Evolutionary conservation across 2,797 vertebrate genomes (phyloP).

Genomic region (Rhodeus uyekii): DNA sequence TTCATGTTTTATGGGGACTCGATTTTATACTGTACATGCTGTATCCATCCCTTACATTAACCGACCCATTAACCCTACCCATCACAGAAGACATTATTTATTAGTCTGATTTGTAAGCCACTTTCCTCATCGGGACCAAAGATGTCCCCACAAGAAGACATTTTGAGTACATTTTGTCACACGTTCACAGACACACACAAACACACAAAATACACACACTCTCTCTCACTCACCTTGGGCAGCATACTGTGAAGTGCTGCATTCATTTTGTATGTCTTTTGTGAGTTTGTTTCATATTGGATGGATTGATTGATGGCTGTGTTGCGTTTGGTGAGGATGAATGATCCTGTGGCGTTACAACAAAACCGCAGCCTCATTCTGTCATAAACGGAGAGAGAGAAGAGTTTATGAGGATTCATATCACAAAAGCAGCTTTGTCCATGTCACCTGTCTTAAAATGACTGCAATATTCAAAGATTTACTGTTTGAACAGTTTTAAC

Average conservation of each 20-base stretch:
- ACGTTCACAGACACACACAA: background rate
- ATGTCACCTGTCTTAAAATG: too few species aligned
- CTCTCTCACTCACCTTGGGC: background rate
- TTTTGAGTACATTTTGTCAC: accelerated
- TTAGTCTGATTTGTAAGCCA: too few species aligned
- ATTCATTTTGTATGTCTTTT: background rate
- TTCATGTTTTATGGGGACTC: too few species aligned
- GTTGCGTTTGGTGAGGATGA: slow-evolving; percentile 13
- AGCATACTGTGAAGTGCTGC: background rate
- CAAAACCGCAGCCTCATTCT: background rate
- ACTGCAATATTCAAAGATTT: too few species aligned
- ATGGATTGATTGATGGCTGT: background rate
- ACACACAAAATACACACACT: accelerated
- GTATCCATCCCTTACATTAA: too few species aligned
- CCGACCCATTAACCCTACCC: too few species aligned
- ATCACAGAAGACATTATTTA: too few species aligned
- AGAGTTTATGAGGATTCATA: background rate
- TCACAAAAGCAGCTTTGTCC: background rate
- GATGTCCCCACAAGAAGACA: too few species aligned
- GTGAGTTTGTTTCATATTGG: background rate
- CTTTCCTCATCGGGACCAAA: too few species aligned
- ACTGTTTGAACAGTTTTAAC: too few species aligned
- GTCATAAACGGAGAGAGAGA: background rate
- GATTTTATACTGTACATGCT: too few species aligned
- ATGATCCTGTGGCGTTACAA: slow-evolving; percentile 5